Evolutionary conservation across 1,140 invertebrate species (phyloP).

Genomic region (Papilio helenus): DNA sequence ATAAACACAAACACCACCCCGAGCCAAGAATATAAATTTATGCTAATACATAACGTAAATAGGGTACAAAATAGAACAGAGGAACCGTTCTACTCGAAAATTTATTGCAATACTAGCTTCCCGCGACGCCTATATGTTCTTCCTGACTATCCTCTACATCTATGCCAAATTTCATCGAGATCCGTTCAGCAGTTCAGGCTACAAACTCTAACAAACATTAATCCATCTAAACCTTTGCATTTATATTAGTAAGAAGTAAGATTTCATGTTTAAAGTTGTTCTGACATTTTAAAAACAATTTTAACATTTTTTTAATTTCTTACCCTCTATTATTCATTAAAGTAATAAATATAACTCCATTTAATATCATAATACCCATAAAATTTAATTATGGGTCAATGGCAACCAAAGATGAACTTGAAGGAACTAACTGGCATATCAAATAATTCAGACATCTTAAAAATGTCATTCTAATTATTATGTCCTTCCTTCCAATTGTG

Average conservation of each 20-base stretch:
- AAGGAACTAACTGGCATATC: not conserved
- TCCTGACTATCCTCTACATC: too few relatives aligned
- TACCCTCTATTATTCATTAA: too few relatives aligned
- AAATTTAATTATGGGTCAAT: not conserved
- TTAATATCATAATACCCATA: not conserved
- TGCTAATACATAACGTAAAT: not conserved
- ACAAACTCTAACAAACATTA: too few relatives aligned
- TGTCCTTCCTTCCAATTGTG: not conserved
- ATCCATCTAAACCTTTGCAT: too few relatives aligned
- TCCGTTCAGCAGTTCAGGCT: too few relatives aligned
- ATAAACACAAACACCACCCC: not conserved
- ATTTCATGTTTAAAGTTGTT: too few relatives aligned
- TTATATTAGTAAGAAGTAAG: too few relatives aligned
- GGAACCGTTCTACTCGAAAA: not conserved
- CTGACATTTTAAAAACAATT: too few relatives aligned
- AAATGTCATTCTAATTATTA: not conserved
- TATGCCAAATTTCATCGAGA: too few relatives aligned
- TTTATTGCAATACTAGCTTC: not conserved
- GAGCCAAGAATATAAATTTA: constrained; percentile 8
- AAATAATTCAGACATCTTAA: not conserved
- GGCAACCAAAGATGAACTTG: not conserved
- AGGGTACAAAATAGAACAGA: not conserved
- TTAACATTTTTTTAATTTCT: too few relatives aligned
- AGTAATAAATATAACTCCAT: not conserved
- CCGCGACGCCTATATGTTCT: too few relatives aligned